Percentiles rank a stretch among this genome's conserved stretches.
Evolutionary conservation across 2,888 invertebrate species (phyloP).

Genomic region (Lapara coniferarum): DNA sequence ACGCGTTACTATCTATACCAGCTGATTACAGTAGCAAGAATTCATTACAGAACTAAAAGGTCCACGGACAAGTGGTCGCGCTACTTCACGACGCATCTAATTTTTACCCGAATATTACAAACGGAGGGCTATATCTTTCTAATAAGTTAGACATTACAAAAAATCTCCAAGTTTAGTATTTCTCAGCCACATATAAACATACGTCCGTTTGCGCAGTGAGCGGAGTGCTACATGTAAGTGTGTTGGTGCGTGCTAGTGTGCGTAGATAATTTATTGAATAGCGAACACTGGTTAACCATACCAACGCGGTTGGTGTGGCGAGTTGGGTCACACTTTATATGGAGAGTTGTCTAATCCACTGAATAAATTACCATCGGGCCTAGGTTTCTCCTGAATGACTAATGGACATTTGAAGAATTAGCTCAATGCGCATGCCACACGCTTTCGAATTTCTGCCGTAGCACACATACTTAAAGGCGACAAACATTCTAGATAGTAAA

Average conservation of each 20-base stretch:
- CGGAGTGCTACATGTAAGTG: background rate
- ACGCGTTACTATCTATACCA: no score
- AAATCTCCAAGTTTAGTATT: no score
- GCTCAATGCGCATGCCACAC: conserved; percentile 57
- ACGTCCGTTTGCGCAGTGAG: background rate
- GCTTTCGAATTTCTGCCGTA: conserved; percentile 60
- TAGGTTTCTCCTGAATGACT: conserved; percentile 78
- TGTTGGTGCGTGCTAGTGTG: conserved; percentile 45
- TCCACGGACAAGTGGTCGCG: no score
- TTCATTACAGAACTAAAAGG: no score
- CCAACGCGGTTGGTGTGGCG: conserved; percentile 36
- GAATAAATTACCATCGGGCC: conserved; percentile 72
- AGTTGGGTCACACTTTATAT: conserved; percentile 75
- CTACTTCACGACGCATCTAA: no score
- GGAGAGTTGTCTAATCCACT: conserved; percentile 75
- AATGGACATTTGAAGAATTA: conserved; percentile 71
- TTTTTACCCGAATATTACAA: no score
- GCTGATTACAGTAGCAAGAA: no score
- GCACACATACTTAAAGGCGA: conserved; percentile 13
- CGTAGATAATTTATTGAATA: conserved; percentile 66
- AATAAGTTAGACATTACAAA: no score
- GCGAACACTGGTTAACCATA: conserved; percentile 25
- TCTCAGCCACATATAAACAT: no score
- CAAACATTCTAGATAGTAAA: conserved; percentile 19
- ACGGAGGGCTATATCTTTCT: no score